phyloP scores from a whole-genome alignment of 2,113 vertebrate genomes.

The Vombatus ursinus region DNA sequence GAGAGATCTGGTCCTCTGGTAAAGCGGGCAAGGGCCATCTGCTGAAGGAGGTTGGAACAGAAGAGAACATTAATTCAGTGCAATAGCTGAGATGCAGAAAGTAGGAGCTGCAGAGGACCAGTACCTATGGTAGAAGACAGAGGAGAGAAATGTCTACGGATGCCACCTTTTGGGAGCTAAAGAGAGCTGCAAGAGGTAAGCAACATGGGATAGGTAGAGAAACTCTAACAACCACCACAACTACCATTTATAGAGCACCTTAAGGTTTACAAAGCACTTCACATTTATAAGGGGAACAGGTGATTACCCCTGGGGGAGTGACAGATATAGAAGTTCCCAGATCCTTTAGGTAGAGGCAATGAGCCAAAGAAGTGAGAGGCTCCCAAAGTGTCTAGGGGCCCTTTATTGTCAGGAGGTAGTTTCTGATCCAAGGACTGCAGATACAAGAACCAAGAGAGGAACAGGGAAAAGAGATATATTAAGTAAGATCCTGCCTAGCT shows the following conservation, averaged over 20 bases:
- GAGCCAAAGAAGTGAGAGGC: neutral
- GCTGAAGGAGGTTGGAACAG: neutral
- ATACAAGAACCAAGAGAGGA: neutral
- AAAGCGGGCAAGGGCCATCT: neutral
- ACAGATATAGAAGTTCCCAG: neutral
- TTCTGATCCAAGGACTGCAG: neutral
- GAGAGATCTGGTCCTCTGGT: neutral
- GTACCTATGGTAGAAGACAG: neutral
- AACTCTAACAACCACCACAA: neutral
- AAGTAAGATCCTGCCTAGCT: neutral
- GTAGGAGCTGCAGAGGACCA: neutral
- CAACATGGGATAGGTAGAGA: neutral
- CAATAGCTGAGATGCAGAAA: neutral
- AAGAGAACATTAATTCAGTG: neutral
- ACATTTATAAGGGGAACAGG: neutral
- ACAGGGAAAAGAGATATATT: neutral
- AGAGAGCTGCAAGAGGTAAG: neutral
- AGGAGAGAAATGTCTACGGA: neutral
- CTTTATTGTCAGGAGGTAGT: neutral
- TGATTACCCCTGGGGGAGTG: neutral
- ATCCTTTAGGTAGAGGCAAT: neutral
- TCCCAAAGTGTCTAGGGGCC: neutral
- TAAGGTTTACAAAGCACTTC: neutral
- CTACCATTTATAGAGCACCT: neutral
- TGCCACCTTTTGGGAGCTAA: neutral